Conservation (phyloP, 2,888 invertebrate species). For the Eupithecia insigniata region DNA sequence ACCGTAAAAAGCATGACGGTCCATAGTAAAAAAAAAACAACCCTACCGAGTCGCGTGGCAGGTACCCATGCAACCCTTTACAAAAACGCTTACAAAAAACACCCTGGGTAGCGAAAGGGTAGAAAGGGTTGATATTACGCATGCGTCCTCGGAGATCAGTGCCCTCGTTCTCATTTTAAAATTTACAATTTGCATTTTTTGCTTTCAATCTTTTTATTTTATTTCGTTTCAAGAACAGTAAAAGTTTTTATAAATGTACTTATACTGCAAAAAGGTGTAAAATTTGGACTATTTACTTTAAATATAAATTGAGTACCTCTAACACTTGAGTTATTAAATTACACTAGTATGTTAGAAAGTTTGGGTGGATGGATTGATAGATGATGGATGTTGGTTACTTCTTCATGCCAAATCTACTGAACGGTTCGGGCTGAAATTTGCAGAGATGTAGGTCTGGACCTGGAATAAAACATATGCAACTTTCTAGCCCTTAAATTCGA, state of each 20-base stretch:
- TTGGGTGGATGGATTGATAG: too few relatives aligned
- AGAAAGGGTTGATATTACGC: slow-evolving; percentile 83
- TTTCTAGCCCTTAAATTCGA: too few relatives aligned
- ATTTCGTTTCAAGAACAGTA: not conserved
- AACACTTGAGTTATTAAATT: not conserved
- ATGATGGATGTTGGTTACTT: too few relatives aligned
- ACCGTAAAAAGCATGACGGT: slow-evolving; percentile 67
- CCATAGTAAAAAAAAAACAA: slow-evolving; percentile 77
- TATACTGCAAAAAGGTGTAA: not conserved
- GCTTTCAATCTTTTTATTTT: slow-evolving; percentile 40
- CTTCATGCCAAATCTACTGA: too few relatives aligned
- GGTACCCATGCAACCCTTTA: slow-evolving; percentile 83
- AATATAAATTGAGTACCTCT: not conserved
- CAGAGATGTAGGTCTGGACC: too few relatives aligned
- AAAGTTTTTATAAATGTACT: too few relatives aligned
- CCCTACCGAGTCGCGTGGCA: slow-evolving; percentile 81
- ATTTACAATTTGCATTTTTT: slow-evolving; percentile 59
- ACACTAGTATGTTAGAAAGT: too few relatives aligned
- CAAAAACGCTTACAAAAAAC: slow-evolving; percentile 81
- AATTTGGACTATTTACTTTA: not conserved
- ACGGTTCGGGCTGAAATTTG: too few relatives aligned
- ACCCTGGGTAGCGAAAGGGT: slow-evolving; percentile 80
- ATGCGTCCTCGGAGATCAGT: slow-evolving; percentile 78
- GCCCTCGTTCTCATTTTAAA: slow-evolving; percentile 79
- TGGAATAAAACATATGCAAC: too few relatives aligned